A percentile compares a stretch with the other conserved stretches of the same genome.
phyloP scores from a whole-genome alignment of 2,888 invertebrate genomes.

The Thera britannica region DNA sequence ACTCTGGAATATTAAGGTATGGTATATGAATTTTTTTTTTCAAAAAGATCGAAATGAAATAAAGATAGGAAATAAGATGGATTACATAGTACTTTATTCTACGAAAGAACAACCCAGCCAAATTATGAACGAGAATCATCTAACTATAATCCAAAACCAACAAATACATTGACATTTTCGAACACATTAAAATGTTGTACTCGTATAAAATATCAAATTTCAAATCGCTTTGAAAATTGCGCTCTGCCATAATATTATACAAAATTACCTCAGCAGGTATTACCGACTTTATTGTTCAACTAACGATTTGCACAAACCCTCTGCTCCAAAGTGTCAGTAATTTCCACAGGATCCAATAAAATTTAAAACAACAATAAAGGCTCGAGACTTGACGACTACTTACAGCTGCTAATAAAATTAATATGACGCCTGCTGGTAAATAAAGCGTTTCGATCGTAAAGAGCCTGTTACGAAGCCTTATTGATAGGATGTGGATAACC shows the following conservation, averaged over 20 bases:
- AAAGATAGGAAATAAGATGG: no score
- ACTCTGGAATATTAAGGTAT: no score
- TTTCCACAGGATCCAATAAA: conserved; percentile 34
- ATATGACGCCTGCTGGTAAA: conserved; percentile 70
- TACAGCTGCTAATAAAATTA: conserved; percentile 63
- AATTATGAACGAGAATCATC: no score
- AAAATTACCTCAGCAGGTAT: conserved; percentile 1
- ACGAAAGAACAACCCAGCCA: no score
- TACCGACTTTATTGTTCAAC: conserved; percentile 6
- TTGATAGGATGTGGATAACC: conserved; percentile 12
- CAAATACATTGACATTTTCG: no score
- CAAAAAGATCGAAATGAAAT: no score
- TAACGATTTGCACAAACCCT: conserved; percentile 22
- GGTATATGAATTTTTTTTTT: no score
- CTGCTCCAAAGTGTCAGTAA: conserved; percentile 27
- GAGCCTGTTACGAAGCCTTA: conserved; percentile 48
- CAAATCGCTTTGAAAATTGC: not conserved
- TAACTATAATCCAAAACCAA: no score
- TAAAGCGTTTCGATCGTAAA: conserved; percentile 68
- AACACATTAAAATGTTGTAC: no score
- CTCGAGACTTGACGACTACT: conserved; percentile 45
- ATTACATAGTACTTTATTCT: no score
- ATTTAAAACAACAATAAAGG: conserved; percentile 42
- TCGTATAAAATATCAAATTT: not conserved
- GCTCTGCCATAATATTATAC: conserved; percentile 7